Evolutionary conservation across 2,113 vertebrate genomes (phyloP).

Genomic region (Archilochus colubris): DNA sequence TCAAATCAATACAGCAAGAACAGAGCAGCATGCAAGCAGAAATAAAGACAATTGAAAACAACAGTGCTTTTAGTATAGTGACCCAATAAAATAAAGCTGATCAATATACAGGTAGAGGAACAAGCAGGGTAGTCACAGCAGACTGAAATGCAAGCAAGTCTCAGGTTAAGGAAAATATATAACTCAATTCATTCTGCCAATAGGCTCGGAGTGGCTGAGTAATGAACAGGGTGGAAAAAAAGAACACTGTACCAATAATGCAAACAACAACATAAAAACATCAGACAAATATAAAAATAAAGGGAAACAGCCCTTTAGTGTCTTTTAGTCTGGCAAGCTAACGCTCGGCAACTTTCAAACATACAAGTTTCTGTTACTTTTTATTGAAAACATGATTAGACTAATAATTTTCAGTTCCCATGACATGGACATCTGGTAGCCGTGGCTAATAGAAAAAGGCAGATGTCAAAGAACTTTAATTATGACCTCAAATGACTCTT

Average conservation of each 20-base stretch:
- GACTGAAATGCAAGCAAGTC: not conserved
- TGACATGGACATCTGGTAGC: constrained; percentile 56
- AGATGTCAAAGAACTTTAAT: constrained; percentile 65
- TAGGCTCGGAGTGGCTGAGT: not conserved
- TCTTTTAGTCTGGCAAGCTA: not conserved
- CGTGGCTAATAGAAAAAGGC: constrained; percentile 46
- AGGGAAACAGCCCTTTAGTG: not conserved
- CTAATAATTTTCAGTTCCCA: constrained; percentile 47
- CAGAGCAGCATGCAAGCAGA: not conserved
- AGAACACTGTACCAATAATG: not conserved
- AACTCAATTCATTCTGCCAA: not conserved
- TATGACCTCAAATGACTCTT: constrained; percentile 59
- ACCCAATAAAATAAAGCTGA: not conserved
- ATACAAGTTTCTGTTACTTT: constrained; percentile 31
- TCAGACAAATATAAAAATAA: not conserved
- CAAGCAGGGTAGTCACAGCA: not conserved
- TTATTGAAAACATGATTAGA: constrained; percentile 52
- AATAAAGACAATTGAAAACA: not conserved
- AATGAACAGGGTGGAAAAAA: not conserved
- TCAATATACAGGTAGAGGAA: constrained; percentile 30
- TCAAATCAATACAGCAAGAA: constrained; percentile 23
- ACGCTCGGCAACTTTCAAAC: not conserved
- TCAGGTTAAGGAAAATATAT: not conserved
- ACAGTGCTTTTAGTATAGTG: not conserved
- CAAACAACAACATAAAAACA: not conserved